These are phyloP conservation scores for Lycophotia porphyrea DNA, from an alignment of 2,888 invertebrate genomes.

Conservation along the genomic window DNA sequence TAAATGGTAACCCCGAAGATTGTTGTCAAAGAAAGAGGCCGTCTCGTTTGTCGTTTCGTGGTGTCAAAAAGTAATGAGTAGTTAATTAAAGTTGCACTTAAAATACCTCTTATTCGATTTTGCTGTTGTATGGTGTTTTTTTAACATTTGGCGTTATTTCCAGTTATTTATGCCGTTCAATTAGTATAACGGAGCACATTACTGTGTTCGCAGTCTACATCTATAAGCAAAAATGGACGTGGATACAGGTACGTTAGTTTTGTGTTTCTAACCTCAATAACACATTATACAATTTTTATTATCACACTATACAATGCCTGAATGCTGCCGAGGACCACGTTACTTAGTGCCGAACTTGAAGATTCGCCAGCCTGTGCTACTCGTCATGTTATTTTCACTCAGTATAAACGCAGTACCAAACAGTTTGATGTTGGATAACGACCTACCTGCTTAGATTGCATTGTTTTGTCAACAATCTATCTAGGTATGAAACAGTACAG, in stretches of 20 bases:
- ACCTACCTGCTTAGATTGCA: not conserved
- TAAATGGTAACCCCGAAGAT: not conserved
- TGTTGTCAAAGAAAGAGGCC: not conserved
- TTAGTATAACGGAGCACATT: constrained; percentile 55
- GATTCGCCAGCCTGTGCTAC: not conserved
- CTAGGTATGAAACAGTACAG: not conserved
- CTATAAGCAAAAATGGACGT: constrained; percentile 77
- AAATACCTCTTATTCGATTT: not conserved
- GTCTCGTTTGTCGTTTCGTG: not conserved
- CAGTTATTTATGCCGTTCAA: constrained; percentile 49
- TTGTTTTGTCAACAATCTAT: constrained; percentile 25
- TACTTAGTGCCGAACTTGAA: not conserved
- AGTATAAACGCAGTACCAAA: not conserved
- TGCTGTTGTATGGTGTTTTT: constrained; percentile 14
- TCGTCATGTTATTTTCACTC: not conserved
- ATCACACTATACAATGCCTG: not conserved
- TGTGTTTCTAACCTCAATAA: constrained; percentile 71
- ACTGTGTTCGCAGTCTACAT: constrained; percentile 54
- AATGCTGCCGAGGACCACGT: not conserved
- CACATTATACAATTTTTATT: not conserved
- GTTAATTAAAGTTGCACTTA: not conserved
- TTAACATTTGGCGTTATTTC: constrained; percentile 5
- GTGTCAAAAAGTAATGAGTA: constrained; percentile 9
- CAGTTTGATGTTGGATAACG: not conserved
- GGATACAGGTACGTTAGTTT: constrained; percentile 78